Evolutionary conservation across 2,797 vertebrate species (phyloP).

Genomic region (Tachyglossus aculeatus): DNA sequence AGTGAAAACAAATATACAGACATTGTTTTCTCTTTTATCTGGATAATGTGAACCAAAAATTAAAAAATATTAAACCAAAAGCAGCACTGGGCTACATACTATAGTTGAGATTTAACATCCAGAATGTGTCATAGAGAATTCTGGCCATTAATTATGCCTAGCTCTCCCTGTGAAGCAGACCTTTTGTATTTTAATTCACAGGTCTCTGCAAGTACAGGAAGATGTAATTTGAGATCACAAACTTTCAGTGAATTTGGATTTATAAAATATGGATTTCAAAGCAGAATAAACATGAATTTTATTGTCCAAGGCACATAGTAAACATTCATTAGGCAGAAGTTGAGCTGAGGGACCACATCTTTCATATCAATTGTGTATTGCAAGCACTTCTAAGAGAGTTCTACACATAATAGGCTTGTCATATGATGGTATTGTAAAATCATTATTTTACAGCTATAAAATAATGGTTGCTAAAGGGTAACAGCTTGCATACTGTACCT

Average conservation of each 20-base stretch:
- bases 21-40: constrained; percentile 12
- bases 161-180: background rate
- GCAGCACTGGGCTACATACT: background rate
- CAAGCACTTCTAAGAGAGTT: too few species aligned
- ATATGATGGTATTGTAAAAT: too few species aligned
- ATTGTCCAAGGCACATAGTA: too few species aligned
- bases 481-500: too few species aligned
- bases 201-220: background rate
- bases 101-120: background rate
- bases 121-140: background rate
- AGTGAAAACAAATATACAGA: background rate
- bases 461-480: too few species aligned
- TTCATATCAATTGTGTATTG: too few species aligned
- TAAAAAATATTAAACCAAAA: background rate
- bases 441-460: too few species aligned
- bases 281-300: background rate
- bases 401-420: too few species aligned
- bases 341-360: too few species aligned
- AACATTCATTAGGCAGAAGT: too few species aligned
- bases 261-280: background rate
- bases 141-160: background rate
- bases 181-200: background rate
- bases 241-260: constrained; percentile 26
- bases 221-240: background rate
- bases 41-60: background rate